Evolutionary conservation across 2,888 invertebrate genomes (phyloP).

Genomic region (Neoitamus cyanurus): DNA sequence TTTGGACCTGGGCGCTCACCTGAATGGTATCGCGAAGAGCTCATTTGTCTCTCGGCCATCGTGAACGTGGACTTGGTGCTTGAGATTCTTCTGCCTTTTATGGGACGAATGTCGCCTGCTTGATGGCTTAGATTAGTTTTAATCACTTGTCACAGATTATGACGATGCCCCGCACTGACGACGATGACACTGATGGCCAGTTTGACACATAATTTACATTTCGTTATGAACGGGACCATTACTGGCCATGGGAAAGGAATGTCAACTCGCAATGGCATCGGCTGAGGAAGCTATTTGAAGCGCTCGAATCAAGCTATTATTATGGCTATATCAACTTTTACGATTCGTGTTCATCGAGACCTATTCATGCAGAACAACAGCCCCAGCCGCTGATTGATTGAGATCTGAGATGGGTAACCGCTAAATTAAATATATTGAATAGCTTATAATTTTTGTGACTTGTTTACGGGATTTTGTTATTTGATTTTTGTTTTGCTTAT

Average conservation of each 20-base stretch:
- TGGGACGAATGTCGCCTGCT: not conserved
- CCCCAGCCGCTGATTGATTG: not conserved
- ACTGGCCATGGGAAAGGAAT: constrained; percentile 14
- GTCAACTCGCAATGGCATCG: not conserved
- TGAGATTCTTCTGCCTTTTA: not conserved
- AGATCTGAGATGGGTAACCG: not conserved
- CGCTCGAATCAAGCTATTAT: not conserved
- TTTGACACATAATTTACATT: constrained; percentile 18
- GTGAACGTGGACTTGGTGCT: not conserved
- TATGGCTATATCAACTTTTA: not conserved
- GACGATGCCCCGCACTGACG: not conserved
- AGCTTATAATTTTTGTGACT: not conserved
- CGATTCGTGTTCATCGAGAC: not conserved
- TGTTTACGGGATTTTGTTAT: no score
- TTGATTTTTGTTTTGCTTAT: no score
- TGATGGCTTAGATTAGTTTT: constrained; percentile 23
- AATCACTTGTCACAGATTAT: constrained; percentile 24
- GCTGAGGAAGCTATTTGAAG: not conserved
- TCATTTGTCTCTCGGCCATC: not conserved
- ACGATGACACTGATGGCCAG: not conserved
- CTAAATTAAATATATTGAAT: not conserved
- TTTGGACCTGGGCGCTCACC: not conserved
- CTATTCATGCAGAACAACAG: not conserved
- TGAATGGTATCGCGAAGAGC: not conserved
- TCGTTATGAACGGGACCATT: not conserved